Conservation (phyloP, 53 echinoderm and acorn worm genomes). For the Henricia sp. region DNA sequence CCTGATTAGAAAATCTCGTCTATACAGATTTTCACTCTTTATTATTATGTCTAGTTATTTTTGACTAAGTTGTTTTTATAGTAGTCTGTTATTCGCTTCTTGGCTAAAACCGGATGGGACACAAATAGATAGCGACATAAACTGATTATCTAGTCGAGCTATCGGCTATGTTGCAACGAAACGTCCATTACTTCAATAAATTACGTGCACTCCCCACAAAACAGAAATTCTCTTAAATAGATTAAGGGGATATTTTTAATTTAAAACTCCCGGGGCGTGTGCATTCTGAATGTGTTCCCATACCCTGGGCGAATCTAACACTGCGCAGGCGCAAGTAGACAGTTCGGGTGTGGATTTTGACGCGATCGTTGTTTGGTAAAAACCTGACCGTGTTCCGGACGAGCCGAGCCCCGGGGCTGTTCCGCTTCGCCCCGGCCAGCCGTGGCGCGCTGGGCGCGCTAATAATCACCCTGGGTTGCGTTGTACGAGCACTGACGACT, state of each 20-base stretch:
- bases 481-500: neutral
- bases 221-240: neutral
- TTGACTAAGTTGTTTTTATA: no score
- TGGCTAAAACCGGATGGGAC: no score
- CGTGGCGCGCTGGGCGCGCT: neutral
- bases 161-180: neutral
- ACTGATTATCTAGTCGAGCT: no score
- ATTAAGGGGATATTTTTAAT: neutral
- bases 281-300: neutral
- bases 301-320: neutral
- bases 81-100: no score
- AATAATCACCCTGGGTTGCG: neutral
- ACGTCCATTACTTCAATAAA: neutral
- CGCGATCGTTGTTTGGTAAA: slow-evolving; percentile 19
- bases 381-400: neutral
- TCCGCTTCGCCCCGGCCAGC: neutral
- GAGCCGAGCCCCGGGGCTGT: neutral
- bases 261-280: neutral
- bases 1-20: no score
- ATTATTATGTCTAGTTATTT: no score
- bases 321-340: neutral
- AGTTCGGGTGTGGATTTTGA: slow-evolving; percentile 20
- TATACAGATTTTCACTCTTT: no score
- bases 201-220: neutral
- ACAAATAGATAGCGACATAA: no score